Conservation (phyloP, 2,797 vertebrate species). For the Labeo calbasu region DNA sequence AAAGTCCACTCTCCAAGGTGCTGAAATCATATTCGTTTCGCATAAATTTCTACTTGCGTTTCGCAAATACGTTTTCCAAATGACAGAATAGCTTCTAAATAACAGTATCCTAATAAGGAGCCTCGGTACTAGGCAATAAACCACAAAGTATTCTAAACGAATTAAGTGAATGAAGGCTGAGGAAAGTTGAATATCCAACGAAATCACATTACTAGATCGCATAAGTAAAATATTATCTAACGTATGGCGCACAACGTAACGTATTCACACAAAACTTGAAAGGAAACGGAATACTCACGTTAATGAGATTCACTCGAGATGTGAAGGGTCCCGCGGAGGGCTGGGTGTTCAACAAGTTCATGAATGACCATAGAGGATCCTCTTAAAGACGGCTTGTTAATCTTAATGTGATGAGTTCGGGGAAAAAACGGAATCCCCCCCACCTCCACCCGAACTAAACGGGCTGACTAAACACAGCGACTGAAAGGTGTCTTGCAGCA, state of each 20-base stretch:
- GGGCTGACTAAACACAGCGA: slow-evolving; percentile 61
- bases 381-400: slow-evolving; percentile 74
- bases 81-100: neutral
- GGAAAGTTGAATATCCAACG: neutral
- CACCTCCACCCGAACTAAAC: slow-evolving; percentile 65
- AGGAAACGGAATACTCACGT: slow-evolving; percentile 59
- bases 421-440: slow-evolving; percentile 51
- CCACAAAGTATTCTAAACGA: neutral
- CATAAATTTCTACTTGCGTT: neutral
- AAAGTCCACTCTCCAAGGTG: slow-evolving; percentile 27
- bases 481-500: slow-evolving; percentile 60
- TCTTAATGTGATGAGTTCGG: slow-evolving; percentile 73
- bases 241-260: no score
- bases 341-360: slow-evolving; percentile 79
- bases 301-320: slow-evolving; percentile 39
- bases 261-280: slow-evolving; percentile 35
- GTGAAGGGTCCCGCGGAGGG: slow-evolving; percentile 56
- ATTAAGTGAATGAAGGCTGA: neutral
- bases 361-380: slow-evolving; percentile 67
- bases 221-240: neutral
- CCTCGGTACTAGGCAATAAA: neutral
- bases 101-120: neutral
- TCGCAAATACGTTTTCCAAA: neutral
- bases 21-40: slow-evolving; percentile 11
- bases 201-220: neutral